Evolutionary conservation across 2,797 vertebrate species (phyloP).

Genomic region (Pseudomugil tenellus): DNA sequence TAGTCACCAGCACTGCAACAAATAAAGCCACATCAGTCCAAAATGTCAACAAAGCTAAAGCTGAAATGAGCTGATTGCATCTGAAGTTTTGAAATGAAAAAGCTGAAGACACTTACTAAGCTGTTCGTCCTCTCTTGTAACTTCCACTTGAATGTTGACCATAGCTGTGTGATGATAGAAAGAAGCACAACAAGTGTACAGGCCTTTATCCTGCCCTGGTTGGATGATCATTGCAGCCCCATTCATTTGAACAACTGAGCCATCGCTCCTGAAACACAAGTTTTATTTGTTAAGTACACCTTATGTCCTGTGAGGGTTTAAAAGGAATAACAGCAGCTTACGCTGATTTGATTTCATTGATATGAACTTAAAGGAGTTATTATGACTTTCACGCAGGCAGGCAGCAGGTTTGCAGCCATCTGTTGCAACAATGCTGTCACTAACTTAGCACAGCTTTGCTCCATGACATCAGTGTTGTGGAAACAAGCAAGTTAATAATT

Average conservation of each 20-base stretch:
- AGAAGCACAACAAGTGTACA: constrained; percentile 75
- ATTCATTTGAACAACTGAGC: constrained; percentile 57
- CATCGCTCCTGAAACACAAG: constrained; percentile 68
- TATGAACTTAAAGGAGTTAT: neutral
- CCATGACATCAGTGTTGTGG: neutral
- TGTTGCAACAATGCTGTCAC: neutral
- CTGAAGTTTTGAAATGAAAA: neutral
- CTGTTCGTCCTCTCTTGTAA: constrained; percentile 44
- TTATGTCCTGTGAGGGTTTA: neutral
- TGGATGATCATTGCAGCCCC: constrained; percentile 66
- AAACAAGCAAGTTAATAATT: constrained; percentile 3
- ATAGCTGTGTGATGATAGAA: constrained; percentile 75
- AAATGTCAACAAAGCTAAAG: neutral
- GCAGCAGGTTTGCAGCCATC: neutral
- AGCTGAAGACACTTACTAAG: constrained; percentile 59
- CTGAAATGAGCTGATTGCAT: constrained; percentile 1
- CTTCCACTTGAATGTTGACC: constrained; percentile 73
- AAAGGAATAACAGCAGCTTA: neutral
- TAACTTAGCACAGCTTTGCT: neutral
- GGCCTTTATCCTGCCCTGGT: constrained; percentile 53
- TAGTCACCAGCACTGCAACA: constrained; percentile 59
- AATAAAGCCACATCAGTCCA: constrained; percentile 13
- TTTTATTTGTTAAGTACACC: neutral
- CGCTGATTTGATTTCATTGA: neutral
- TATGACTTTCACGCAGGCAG: neutral